Evolutionary conservation across 2,113 vertebrate species (phyloP), one percentile per base, ranked within the genome.

Genomic region (Dendrocopos noguchii): DNA sequence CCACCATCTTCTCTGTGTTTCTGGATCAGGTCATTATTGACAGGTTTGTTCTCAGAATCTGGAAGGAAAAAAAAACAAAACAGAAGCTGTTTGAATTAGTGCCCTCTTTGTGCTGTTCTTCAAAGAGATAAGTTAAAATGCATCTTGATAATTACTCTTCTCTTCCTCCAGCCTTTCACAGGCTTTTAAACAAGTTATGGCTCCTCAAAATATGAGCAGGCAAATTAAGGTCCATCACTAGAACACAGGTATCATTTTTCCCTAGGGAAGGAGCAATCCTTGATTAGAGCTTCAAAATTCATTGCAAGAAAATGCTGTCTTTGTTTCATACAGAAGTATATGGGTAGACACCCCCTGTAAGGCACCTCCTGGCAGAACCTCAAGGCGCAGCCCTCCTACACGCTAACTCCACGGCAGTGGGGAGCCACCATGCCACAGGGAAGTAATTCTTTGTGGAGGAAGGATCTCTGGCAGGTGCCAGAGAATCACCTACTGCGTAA

Each of bases 291-390:
- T 71, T 68, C n/a, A 44, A 46, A 91, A 80, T 33, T 53, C 27
- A 68, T 2, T 5, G 0, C 1, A 33, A 47, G 31, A 56, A 64
- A n/a, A 0, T 1, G 28, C 24, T 16, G 22, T 6, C 46, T 42
- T 50, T 56, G 52, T 22, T 83, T 91, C 39, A 2, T 10, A 65
- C 28, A 22, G 15, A 60, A 63, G 4, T 7, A 5, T 2, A 15
- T 3, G 22, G 12, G n/a, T 22, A 36, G 46, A 67, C 6, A 24
- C 3, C 33, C 39, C 29, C 2, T 13, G 15, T 34, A 70, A 68
- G 36, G 39, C 7, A 5, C 2, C 67, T 17, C 60, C 10, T 9
- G 34, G 31, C 0, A 29, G 50, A 65, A 25, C 16, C 22, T 14
- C 0, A 15, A 80, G 82, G 36, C 59, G n/a, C 21, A 55, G 61